These are phyloP conservation scores for Anthoscopus minutus DNA, from an alignment of 2,113 vertebrate genomes.

Conservation along the genomic window DNA sequence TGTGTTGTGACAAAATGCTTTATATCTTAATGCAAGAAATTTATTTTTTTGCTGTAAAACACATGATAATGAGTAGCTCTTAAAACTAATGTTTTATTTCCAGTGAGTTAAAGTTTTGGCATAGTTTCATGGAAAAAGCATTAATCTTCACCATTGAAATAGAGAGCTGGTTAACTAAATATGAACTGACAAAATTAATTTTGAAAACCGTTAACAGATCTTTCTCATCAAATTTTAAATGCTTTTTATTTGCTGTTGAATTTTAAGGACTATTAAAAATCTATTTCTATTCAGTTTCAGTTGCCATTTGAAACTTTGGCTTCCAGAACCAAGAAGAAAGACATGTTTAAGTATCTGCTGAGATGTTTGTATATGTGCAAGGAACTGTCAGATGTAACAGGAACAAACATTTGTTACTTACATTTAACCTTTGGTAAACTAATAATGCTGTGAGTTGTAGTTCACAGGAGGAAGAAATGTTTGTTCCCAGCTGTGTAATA, in stretches of 20 bases:
- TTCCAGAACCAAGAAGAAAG: constrained; percentile 47
- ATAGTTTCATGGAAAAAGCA: constrained; percentile 71
- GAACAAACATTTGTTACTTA: constrained; percentile 13
- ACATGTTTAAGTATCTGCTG: not conserved
- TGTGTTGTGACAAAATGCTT: constrained; percentile 54
- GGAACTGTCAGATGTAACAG: not conserved
- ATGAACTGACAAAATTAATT: constrained; percentile 64
- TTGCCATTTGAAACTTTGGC: constrained; percentile 27
- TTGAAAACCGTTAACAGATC: constrained; percentile 52
- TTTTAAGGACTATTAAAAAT: constrained; percentile 17
- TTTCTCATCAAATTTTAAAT: constrained; percentile 63
- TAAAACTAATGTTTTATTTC: constrained; percentile 68
- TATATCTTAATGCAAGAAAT: constrained; percentile 56
- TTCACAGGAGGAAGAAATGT: constrained; percentile 27
- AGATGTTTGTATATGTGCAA: not conserved
- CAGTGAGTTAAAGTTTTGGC: constrained; percentile 74
- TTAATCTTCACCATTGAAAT: constrained; percentile 69
- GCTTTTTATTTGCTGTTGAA: constrained; percentile 44
- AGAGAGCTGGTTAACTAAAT: constrained; percentile 65
- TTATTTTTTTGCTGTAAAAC: constrained; percentile 69
- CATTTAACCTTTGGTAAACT: constrained; percentile 45
- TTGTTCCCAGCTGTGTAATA: constrained; percentile 52
- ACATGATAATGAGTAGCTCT: constrained; percentile 69
- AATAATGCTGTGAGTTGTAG: constrained; percentile 20
- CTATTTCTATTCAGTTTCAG: constrained; percentile 28